A percentile compares a stretch with the other conserved stretches of the same genome.
These are phyloP conservation scores for Drosophila saltans DNA, from an alignment of 1,140 invertebrate genomes.

Conservation along the genomic window DNA sequence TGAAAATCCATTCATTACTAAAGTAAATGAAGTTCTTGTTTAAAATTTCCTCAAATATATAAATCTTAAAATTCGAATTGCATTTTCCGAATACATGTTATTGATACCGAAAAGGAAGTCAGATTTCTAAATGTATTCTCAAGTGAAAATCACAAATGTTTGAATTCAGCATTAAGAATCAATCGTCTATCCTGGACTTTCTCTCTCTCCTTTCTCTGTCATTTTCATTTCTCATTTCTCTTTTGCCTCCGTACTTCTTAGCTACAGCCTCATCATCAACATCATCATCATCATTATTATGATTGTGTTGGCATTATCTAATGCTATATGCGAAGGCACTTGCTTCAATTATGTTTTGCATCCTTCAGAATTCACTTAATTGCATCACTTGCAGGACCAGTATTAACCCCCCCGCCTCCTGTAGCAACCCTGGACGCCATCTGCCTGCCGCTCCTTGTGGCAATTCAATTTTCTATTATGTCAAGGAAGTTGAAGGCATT, in stretches of 20 bases:
- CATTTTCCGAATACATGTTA: no score
- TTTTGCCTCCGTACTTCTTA: background rate
- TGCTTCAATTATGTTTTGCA: constrained; percentile 71
- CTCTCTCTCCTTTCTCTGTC: background rate
- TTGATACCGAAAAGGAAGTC: background rate
- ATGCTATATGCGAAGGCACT: constrained; percentile 34
- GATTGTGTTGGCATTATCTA: constrained; percentile 33
- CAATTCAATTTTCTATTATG: constrained; percentile 81
- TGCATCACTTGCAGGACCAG: constrained; percentile 57
- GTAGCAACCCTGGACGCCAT: background rate
- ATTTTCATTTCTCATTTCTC: constrained; percentile 4
- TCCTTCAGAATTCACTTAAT: constrained; percentile 68
- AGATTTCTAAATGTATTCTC: background rate
- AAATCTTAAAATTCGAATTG: no score
- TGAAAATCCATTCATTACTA: no score
- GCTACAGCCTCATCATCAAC: constrained; percentile 11
- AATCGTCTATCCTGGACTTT: background rate
- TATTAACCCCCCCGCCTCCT: constrained; percentile 23
- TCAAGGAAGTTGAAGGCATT: constrained; percentile 73
- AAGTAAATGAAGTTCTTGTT: no score
- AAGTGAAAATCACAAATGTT: background rate
- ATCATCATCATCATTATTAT: constrained; percentile 14
- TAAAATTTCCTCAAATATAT: no score
- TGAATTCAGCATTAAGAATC: background rate
- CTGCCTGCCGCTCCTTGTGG: constrained; percentile 37